Percentiles rank a stretch among this genome's conserved stretches.
These are phyloP conservation scores for Notothenia coriiceps DNA, from an alignment of 2,113 vertebrate species.

Conservation along the genomic window DNA sequence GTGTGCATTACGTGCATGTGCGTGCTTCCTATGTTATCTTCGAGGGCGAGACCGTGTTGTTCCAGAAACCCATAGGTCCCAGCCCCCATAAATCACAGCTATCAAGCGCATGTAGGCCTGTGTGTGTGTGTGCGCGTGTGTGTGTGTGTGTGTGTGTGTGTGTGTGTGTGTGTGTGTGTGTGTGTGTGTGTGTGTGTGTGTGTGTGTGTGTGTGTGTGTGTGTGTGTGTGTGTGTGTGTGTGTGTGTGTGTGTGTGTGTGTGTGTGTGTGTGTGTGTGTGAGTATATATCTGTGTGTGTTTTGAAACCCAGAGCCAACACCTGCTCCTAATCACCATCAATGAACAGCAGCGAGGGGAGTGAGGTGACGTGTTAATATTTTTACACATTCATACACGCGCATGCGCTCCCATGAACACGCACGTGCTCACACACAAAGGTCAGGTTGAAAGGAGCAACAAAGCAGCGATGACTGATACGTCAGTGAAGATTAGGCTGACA, in stretches of 20 bases:
- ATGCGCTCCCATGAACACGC: not conserved
- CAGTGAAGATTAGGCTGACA: constrained; percentile 56
- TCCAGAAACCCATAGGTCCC: constrained; percentile 71
- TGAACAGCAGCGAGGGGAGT: constrained; percentile 47
- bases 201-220: constrained; percentile 19
- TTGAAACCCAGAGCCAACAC: constrained; percentile 75
- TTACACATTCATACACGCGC: constrained; percentile 44
- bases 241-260: constrained; percentile 17
- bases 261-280: constrained; percentile 22
- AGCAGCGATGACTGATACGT: constrained; percentile 66
- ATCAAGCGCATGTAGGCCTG: constrained; percentile 39
- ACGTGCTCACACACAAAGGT: constrained; percentile 25
- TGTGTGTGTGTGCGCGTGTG: constrained; percentile 23
- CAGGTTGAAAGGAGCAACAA: constrained; percentile 56
- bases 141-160: constrained; percentile 25
- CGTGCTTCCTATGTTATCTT: constrained; percentile 68
- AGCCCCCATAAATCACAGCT: constrained; percentile 80
- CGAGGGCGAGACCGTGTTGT: constrained; percentile 68
- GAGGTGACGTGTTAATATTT: constrained; percentile 81
- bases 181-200: constrained; percentile 20
- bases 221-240: constrained; percentile 26
- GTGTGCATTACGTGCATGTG: constrained; percentile 40
- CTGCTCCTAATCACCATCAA: constrained; percentile 84
- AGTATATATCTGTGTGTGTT: constrained; percentile 19
- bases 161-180: constrained; percentile 17